phyloP scores from a whole-genome alignment of 2,888 invertebrate species.

The Leucania comma region DNA sequence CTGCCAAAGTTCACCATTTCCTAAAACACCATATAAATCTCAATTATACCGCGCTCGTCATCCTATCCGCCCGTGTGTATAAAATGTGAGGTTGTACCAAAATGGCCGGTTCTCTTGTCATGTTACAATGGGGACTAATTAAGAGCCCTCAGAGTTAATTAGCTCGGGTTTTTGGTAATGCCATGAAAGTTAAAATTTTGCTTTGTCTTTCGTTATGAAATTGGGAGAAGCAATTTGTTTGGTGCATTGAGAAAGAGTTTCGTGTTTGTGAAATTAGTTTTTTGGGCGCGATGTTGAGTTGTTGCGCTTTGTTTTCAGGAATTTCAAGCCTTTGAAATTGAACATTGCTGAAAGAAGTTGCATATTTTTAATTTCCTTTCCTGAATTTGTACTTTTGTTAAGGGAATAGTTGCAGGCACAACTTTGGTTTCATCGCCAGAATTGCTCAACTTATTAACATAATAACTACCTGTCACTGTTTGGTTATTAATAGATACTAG shows the following conservation, averaged over 20 bases:
- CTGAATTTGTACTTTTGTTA: background rate
- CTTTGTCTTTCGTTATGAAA: slow-evolving; percentile 77
- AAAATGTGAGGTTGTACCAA: slow-evolving; percentile 74
- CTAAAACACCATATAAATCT: background rate
- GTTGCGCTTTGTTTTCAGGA: background rate
- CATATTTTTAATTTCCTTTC: background rate
- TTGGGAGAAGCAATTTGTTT: slow-evolving; percentile 67
- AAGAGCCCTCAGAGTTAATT: slow-evolving; percentile 86
- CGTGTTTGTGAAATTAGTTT: slow-evolving; percentile 26
- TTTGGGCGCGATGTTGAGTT: background rate
- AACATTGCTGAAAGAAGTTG: background rate
- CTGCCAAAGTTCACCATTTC: background rate
- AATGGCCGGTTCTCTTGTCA: slow-evolving; percentile 86
- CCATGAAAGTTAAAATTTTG: slow-evolving; percentile 75
- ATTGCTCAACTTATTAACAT: too few species aligned
- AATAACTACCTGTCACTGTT: too few species aligned
- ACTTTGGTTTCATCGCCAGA: too few species aligned
- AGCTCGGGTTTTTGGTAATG: slow-evolving; percentile 81
- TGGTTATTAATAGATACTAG: too few species aligned
- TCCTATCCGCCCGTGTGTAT: slow-evolving; percentile 75
- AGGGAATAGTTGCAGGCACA: background rate
- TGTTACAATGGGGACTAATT: slow-evolving; percentile 89
- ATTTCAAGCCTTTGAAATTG: background rate
- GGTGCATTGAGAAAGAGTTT: slow-evolving; percentile 38
- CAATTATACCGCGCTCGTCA: background rate